Conservation (phyloP, 1,140 invertebrate species). For the Cydia pomonella region DNA sequence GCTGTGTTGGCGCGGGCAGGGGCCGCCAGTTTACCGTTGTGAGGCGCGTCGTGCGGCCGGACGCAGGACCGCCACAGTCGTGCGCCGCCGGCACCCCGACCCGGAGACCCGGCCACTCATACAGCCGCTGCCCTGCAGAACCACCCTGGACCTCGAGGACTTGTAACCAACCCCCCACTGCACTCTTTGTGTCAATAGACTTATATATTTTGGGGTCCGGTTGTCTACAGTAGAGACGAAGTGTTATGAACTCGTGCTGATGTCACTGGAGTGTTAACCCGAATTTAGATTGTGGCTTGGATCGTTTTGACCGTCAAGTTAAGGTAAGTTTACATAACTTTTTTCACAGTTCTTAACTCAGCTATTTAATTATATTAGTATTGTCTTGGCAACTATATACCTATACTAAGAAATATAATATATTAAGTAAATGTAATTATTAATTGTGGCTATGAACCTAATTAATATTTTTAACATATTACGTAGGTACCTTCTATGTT, state of each 20-base stretch:
- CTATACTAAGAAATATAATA: background rate
- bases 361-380: background rate
- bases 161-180: constrained; percentile 54
- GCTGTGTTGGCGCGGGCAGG: constrained; percentile 67
- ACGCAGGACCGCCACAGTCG: constrained; percentile 70
- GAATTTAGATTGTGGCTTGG: constrained; percentile 74
- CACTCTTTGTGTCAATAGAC: constrained; percentile 58
- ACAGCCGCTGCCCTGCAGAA: constrained; percentile 66
- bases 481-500: too few species aligned
- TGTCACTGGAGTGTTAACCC: constrained; percentile 74
- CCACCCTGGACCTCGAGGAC: constrained; percentile 54
- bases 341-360: background rate
- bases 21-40: constrained; percentile 78
- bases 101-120: constrained; percentile 33
- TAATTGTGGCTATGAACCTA: too few species aligned
- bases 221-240: constrained; percentile 66
- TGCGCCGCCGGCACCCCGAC: constrained; percentile 30
- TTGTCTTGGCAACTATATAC: background rate
- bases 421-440: too few species aligned
- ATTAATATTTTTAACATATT: too few species aligned
- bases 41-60: constrained; percentile 78
- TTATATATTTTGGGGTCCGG: constrained; percentile 47
- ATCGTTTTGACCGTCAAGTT: constrained; percentile 59
- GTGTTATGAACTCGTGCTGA: constrained; percentile 74
- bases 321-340: constrained; percentile 60